Percentiles rank a stretch among this genome's conserved stretches.
These are phyloP conservation scores for Scarus forsteni DNA, from an alignment of 2,797 vertebrate species.

Conservation along the genomic window DNA sequence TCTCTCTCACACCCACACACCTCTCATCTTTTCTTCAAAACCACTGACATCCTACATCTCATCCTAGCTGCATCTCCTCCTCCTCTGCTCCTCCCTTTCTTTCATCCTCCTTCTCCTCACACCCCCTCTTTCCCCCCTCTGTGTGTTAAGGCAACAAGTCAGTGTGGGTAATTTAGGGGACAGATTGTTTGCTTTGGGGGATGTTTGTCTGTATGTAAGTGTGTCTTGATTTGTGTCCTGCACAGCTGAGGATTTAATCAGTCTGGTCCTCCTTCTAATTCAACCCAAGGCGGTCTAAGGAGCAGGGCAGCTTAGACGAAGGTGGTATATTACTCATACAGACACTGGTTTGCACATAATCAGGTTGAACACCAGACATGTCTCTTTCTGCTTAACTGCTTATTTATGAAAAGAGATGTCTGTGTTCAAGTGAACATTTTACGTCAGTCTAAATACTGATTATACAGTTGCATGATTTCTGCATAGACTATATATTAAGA, in stretches of 20 bases:
- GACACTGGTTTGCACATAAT: slow-evolving; percentile 17
- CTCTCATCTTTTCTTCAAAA: slow-evolving; percentile 11
- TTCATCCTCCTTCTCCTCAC: background rate
- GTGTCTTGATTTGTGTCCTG: slow-evolving; percentile 30
- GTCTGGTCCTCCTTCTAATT: slow-evolving; percentile 49
- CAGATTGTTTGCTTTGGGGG: slow-evolving; percentile 56
- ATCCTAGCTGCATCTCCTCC: slow-evolving; percentile 6
- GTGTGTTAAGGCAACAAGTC: slow-evolving; percentile 25
- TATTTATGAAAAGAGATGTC: slow-evolving; percentile 1
- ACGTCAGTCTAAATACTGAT: too few species aligned
- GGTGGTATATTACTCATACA: slow-evolving; percentile 19
- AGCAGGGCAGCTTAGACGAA: slow-evolving; percentile 28
- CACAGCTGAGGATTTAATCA: slow-evolving; percentile 56
- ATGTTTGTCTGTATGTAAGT: slow-evolving; percentile 41
- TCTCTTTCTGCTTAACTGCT: background rate
- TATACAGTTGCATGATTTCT: too few species aligned
- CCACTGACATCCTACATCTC: slow-evolving; percentile 14
- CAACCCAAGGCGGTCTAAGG: slow-evolving; percentile 41
- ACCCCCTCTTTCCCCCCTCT: background rate
- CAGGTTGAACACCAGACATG: slow-evolving; percentile 10
- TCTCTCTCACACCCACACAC: slow-evolving; percentile 16
- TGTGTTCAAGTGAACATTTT: too few species aligned
- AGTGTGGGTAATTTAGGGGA: slow-evolving; percentile 34
- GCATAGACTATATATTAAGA: too few species aligned
- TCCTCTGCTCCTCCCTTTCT: background rate